Conservation (phyloP, 2,113 vertebrate genomes). For the Nibea coibor region DNA sequence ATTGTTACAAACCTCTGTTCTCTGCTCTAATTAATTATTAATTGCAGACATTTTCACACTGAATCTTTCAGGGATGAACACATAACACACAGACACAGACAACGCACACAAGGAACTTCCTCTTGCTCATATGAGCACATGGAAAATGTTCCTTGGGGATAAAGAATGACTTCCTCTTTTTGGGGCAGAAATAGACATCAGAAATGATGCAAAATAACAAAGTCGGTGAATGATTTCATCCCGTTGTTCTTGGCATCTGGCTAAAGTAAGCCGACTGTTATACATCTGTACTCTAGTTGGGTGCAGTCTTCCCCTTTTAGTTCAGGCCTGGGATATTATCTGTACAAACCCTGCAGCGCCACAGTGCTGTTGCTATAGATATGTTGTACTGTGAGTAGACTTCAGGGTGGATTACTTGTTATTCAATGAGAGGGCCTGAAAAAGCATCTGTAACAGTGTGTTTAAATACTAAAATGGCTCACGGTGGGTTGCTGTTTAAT, state of each 20-base stretch:
- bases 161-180: slow-evolving; percentile 65
- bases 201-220: slow-evolving; percentile 57
- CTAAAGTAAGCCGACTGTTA: slow-evolving; percentile 63
- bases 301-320: slow-evolving; percentile 60
- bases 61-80: slow-evolving; percentile 5
- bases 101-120: slow-evolving; percentile 39
- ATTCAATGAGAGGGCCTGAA: slow-evolving; percentile 3
- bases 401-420: slow-evolving; percentile 19
- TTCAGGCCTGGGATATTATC: slow-evolving; percentile 47
- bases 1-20: not conserved
- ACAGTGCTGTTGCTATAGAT: slow-evolving; percentile 8
- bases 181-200: slow-evolving; percentile 59
- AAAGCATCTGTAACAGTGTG: slow-evolving; percentile 15
- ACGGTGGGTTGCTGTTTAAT: slow-evolving; percentile 23
- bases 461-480: slow-evolving; percentile 23
- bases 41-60: not conserved
- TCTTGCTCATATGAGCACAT: slow-evolving; percentile 47
- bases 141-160: slow-evolving; percentile 55
- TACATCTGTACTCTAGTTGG: slow-evolving; percentile 29
- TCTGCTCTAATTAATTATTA: not conserved
- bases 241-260: slow-evolving; percentile 59
- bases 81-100: not conserved
- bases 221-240: slow-evolving; percentile 67
- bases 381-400: slow-evolving; percentile 9
- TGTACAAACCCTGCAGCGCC: slow-evolving; percentile 20